Evolutionary conservation across 1,140 invertebrate species (phyloP), one percentile per base, ranked within the genome.

Genomic region (Drosophila baimaii): DNA sequence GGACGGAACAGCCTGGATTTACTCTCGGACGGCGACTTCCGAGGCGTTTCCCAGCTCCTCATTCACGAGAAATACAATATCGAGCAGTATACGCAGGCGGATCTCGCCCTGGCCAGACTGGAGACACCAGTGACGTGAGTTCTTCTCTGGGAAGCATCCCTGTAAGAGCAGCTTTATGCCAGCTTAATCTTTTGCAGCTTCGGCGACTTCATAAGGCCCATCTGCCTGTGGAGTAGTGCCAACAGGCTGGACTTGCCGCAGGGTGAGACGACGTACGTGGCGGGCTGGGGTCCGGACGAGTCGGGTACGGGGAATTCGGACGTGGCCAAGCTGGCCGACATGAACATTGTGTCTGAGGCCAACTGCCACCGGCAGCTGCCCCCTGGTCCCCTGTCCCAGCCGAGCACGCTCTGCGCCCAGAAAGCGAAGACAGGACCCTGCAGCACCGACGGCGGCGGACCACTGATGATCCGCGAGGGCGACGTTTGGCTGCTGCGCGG

Each of bases 241-340:
- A 69, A 44, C 19, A 72, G 61, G 3, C 12, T 73, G 17, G 75
- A 76, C 13, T 35, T 80, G 43, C 71, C 47, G 0, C 65, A 65
- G 13, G 90, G 85, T 5, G 33, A 58, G 9, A 61, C 39, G 17
- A 80, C 70, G 1, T 81, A 80, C 33, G 93, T 94, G 3, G 93
- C 94, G 0, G 94, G 94, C 15, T 95, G 94, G 94, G 94, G 95
- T 2, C 92, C 92, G 15, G 93, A 93, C 65, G 94, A 94, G 74
- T 74, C 84, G 4, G 93, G 93, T 0, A 83, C 92, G 5, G 81
- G 83, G 0, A 92, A 93, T 12, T 92, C 93, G 0, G 90, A 93
- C 0, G 88, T 93, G 37, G 93, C 94, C 0, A 93, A 93, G 52
- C 92, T 93, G 81, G 92, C 93, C 0, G 91, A 90, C 1, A 92